Conservation (phyloP, 2,888 invertebrate genomes). For the Bimastos eiseni region DNA sequence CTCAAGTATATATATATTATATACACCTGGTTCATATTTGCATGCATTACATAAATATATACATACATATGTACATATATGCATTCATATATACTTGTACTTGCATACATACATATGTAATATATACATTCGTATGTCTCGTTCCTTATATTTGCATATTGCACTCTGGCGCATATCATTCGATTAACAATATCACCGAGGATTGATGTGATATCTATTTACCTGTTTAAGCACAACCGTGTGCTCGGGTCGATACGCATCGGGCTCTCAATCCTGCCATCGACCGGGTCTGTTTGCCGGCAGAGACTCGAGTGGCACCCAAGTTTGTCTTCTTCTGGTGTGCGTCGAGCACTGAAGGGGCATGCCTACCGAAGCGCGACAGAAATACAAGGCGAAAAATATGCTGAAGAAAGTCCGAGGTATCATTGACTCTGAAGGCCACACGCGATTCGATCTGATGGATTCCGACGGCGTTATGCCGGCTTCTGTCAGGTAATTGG, state of each 20-base stretch:
- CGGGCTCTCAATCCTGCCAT: neutral
- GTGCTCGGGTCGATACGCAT: neutral
- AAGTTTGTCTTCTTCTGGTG: neutral
- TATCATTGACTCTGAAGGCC: neutral
- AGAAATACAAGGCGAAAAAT: conserved; percentile 10
- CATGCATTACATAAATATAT: neutral
- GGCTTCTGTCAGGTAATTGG: conserved; percentile 31
- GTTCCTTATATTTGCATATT: neutral
- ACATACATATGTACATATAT: neutral
- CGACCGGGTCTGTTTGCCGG: neutral
- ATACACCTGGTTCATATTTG: neutral
- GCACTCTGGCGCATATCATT: neutral
- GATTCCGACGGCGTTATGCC: conserved; percentile 33
- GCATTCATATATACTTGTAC: neutral
- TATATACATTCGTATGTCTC: neutral
- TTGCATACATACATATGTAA: neutral
- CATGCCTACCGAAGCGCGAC: conserved; percentile 26
- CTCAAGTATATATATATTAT: neutral
- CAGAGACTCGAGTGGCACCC: conserved; percentile 7
- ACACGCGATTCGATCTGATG: conserved; percentile 19
- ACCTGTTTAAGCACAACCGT: neutral
- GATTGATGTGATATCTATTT: neutral
- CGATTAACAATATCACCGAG: neutral
- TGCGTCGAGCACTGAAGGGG: neutral
- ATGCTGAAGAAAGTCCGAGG: conserved; percentile 26